These are phyloP conservation scores for Empidonax traillii DNA, from an alignment of 2,113 vertebrate genomes.

Conservation along the genomic window DNA sequence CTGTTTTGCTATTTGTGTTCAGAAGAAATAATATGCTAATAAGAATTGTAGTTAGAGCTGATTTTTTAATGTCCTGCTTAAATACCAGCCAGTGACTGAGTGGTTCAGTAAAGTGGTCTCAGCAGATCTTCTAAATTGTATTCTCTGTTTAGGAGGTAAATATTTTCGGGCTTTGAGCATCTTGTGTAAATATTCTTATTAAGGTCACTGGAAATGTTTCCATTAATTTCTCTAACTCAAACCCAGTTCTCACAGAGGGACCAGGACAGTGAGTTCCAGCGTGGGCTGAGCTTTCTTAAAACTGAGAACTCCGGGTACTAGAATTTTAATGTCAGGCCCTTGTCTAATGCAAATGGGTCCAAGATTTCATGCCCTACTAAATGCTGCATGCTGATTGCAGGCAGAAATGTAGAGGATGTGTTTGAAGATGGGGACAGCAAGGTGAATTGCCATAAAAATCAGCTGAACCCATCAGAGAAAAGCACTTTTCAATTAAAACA, in stretches of 20 bases:
- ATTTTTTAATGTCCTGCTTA: slow-evolving; percentile 27
- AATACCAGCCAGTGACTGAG: background rate
- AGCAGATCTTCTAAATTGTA: background rate
- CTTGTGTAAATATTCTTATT: background rate
- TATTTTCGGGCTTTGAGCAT: background rate
- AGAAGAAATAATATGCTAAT: background rate
- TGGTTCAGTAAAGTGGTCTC: background rate
- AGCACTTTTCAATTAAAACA: background rate
- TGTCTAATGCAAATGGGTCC: background rate
- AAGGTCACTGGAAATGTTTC: background rate
- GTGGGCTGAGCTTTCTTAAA: background rate
- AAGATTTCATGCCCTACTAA: background rate
- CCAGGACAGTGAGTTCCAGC: background rate
- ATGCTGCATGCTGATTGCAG: background rate
- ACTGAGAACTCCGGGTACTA: background rate
- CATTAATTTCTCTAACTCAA: background rate
- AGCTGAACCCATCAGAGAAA: background rate
- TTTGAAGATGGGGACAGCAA: background rate
- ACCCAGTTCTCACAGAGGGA: background rate
- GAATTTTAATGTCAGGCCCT: slow-evolving; percentile 14
- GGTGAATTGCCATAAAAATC: slow-evolving; percentile 1
- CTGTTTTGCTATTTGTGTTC: slow-evolving; percentile 25
- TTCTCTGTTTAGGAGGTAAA: background rate
- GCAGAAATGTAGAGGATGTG: background rate
- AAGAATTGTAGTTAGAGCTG: background rate